Evolutionary conservation across 2,797 vertebrate genomes (phyloP).

Genomic region (Falco naumanni): DNA sequence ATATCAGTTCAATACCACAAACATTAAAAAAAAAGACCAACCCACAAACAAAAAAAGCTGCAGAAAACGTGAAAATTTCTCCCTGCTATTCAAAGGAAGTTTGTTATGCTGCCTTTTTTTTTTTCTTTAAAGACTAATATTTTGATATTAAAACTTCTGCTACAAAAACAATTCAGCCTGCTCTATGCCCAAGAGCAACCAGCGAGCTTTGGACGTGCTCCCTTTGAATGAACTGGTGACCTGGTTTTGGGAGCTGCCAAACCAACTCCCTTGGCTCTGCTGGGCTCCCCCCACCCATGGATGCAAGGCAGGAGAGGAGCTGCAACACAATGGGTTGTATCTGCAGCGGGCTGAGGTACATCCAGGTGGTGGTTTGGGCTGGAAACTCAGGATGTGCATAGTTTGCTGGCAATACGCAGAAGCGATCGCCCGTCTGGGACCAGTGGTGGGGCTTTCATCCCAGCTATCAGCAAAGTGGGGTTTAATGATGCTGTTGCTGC

Average conservation of each 20-base stretch:
- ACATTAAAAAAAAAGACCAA: too few relatives aligned
- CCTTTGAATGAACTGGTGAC: accelerated
- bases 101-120: neutral
- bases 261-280: neutral
- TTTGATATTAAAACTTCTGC: neutral
- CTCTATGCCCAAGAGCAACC: neutral
- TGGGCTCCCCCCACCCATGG: neutral
- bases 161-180: neutral
- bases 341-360: neutral
- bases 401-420: neutral
- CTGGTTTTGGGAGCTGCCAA: neutral
- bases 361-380: neutral
- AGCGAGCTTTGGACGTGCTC: neutral
- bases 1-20: neutral
- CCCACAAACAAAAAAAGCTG: neutral
- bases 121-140: neutral
- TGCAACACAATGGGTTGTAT: accelerated
- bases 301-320: neutral
- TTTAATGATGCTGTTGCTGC: neutral
- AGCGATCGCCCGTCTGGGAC: accelerated
- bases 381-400: neutral
- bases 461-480: neutral
- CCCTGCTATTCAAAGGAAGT: neutral
- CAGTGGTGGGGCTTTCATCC: neutral
- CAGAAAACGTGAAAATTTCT: neutral